phyloP scores from a whole-genome alignment of 1,140 invertebrate genomes.

The roundworm (Caenorhabditis elegans) region DNA sequence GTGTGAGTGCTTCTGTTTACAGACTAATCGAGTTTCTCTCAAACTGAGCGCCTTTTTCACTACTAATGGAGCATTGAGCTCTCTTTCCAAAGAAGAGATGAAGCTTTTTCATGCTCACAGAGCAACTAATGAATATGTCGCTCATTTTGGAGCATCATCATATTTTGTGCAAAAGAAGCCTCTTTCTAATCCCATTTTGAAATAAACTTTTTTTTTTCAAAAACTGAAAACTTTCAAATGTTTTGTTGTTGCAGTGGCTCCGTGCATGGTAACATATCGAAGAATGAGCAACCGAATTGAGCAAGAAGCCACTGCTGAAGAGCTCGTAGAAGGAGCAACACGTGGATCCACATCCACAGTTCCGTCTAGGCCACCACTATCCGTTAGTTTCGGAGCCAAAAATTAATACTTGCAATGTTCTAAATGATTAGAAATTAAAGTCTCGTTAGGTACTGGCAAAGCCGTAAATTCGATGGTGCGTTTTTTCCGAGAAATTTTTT shows the following conservation, averaged over 20 bases:
- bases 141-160: too few species aligned
- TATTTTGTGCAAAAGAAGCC: too few species aligned
- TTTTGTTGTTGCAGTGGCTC: conserved; percentile 26
- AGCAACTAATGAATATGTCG: background rate
- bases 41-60: background rate
- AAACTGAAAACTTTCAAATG: background rate
- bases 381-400: too few species aligned
- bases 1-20: background rate
- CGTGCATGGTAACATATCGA: conserved; percentile 40
- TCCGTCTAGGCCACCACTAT: background rate
- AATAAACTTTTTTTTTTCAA: background rate
- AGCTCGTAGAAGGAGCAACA: background rate
- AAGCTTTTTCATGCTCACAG: background rate
- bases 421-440: too few species aligned
- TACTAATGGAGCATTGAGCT: background rate
- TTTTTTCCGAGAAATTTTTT: too few species aligned
- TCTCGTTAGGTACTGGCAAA: too few species aligned
- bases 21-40: conserved; percentile 22
- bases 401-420: too few species aligned
- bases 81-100: background rate
- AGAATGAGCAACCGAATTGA: conserved; percentile 35
- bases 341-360: background rate
- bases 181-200: too few species aligned
- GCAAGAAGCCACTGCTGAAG: conserved; percentile 21
- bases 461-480: too few species aligned